These are phyloP conservation scores for Poicephalus gulielmi DNA, from an alignment of 2,113 vertebrate species.

Conservation along the genomic window DNA sequence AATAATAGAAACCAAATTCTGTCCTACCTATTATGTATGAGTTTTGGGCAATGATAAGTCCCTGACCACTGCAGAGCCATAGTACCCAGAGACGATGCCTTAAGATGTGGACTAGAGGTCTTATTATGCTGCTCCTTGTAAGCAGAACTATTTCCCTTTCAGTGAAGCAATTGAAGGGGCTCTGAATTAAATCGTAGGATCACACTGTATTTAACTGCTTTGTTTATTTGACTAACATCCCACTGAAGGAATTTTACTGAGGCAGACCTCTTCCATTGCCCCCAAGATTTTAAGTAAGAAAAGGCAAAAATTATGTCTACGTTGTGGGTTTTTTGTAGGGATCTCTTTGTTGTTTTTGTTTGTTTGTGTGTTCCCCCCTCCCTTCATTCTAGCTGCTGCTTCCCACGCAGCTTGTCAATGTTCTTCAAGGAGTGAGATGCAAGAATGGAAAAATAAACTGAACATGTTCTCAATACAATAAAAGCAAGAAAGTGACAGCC, in stretches of 20 bases:
- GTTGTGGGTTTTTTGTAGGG: not conserved
- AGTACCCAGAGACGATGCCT: not conserved
- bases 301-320: not conserved
- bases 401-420: constrained; percentile 4
- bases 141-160: not conserved
- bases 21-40: fast-evolving
- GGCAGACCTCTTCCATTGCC: not conserved
- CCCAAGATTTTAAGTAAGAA: not conserved
- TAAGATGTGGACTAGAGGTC: fast-evolving
- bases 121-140: not conserved
- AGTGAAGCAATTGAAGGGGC: not conserved
- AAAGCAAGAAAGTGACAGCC: not conserved
- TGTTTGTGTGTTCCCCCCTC: not conserved
- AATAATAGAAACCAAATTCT: not conserved
- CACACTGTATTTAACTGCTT: not conserved
- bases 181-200: not conserved
- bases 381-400: not conserved
- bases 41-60: not conserved
- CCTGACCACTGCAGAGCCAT: not conserved
- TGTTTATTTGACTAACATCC: not conserved
- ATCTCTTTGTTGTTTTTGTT: not conserved
- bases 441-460: not conserved
- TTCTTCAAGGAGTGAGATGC: not conserved
- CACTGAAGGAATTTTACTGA: not conserved
- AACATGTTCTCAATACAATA: not conserved